A percentile compares a stretch with the other conserved stretches of the same genome.
phyloP scores from a whole-genome alignment of 2,113 vertebrate species.

The Sinocyclocheilus anophthalmus region DNA sequence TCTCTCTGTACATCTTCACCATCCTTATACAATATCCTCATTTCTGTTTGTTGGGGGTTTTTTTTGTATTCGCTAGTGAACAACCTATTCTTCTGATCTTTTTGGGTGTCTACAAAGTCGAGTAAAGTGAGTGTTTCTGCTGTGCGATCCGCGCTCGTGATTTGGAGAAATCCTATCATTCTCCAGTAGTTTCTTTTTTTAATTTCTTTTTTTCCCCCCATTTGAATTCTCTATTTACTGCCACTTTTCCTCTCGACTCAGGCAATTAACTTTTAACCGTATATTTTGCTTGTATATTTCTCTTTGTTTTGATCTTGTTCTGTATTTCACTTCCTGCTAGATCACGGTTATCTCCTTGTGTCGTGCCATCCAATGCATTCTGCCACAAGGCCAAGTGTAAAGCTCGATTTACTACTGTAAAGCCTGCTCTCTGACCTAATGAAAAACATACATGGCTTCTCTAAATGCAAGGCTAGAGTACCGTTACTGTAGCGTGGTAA shows the following conservation, averaged over 20 bases:
- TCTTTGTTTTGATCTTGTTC: constrained; percentile 30
- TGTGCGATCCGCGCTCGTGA: neutral
- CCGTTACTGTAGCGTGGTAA: neutral
- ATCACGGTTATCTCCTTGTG: constrained; percentile 39
- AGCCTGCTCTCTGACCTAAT: constrained; percentile 16
- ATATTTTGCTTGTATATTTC: constrained; percentile 63
- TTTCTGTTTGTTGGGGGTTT: too few species aligned
- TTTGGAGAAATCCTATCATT: constrained; percentile 55
- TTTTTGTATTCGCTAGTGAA: too few species aligned
- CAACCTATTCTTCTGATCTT: too few species aligned
- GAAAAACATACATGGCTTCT: constrained; percentile 17
- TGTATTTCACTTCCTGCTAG: constrained; percentile 31
- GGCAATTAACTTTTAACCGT: constrained; percentile 45
- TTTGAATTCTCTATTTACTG: constrained; percentile 48
- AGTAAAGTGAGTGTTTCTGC: too few species aligned
- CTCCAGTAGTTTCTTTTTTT: constrained; percentile 42
- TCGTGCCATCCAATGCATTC: constrained; percentile 59
- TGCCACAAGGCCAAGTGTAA: constrained; percentile 56
- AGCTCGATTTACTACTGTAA: constrained; percentile 52
- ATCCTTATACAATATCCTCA: too few species aligned
- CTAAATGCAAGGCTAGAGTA: neutral
- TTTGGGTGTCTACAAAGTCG: too few species aligned
- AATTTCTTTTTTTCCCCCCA: neutral
- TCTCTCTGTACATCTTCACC: constrained; percentile 37
- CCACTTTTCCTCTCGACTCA: constrained; percentile 59